Base-by-base conservation (phyloP, 2,113 vertebrate species). In the Centropus bengalensis region DNA sequence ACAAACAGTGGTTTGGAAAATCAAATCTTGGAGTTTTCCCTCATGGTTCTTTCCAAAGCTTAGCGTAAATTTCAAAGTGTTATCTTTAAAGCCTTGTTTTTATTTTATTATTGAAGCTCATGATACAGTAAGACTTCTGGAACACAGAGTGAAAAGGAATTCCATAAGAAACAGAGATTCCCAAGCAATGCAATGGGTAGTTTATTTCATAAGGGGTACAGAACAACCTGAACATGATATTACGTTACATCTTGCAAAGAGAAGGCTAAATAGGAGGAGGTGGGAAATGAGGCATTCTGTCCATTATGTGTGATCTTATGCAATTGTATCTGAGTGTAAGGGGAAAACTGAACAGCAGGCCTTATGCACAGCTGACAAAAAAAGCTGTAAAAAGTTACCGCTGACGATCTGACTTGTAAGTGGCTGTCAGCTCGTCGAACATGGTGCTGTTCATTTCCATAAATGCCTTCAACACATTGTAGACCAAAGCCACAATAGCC, bases 401-500 rank as follows among this genome's bases (percentile, higher is more conserved):
- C 98, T 99, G 99, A 97, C 99, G 99, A 98, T 99, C 99, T 97
- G 99, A 99, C 98, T 99, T 99, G 99, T 99, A 99, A 94, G 99
- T 99, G 98, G 99, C 98, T 97, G 99, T 99, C 98, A 99, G 99
- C 96, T 99, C 99, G 33, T 99, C 99, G 96, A 99, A 99, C 98
- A 99, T 99, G 97, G 99, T 98, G 98, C 99, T 99, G 98, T 99
- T 99, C 99, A 99, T 99, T 97, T 99, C 99, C 99, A 99, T 99
- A 97, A 99, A 99, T 64, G 99, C 99, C 97, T 99, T 99, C 97
- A 99, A 98, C 73, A 99, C 99, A 42, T 99, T 99, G 98, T 99
- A 99, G 68, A 99, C 99, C 98, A 99, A 98, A 66, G 99, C 99
- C 98, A 99, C 99, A 80, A 99, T 99, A 56, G 99, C 99, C 98